Evolutionary conservation across 2,113 vertebrate genomes (phyloP).

Genomic region (Carassius gibelio): DNA sequence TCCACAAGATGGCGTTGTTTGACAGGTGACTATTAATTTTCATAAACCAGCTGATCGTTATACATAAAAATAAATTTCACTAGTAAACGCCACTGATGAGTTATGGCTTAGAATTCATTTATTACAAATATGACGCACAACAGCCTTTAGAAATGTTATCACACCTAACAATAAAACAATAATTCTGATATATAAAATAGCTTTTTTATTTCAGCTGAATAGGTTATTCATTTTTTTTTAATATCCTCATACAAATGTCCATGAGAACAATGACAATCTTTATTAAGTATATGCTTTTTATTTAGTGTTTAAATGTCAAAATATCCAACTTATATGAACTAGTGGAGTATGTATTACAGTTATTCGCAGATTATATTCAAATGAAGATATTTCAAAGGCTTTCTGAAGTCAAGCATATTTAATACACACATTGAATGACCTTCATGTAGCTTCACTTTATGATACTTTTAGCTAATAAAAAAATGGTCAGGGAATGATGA

Average conservation of each 20-base stretch:
- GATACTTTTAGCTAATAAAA: background rate
- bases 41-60: constrained; percentile 7
- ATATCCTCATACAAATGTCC: background rate
- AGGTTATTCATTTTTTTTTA: background rate
- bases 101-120: background rate
- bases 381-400: background rate
- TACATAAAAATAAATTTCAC: background rate
- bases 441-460: background rate
- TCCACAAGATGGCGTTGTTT: constrained; percentile 39
- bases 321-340: constrained; percentile 26
- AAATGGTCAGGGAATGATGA: background rate
- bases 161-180: background rate
- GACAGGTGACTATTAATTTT: constrained; percentile 2
- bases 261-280: constrained; percentile 16
- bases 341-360: background rate
- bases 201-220: background rate
- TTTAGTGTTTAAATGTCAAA: constrained; percentile 34
- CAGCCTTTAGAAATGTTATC: background rate
- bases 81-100: background rate
- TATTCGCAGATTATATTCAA: background rate
- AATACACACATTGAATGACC: background rate
- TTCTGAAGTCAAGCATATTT: background rate
- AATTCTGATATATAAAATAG: background rate
- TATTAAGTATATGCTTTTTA: background rate
- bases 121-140: background rate